Evolutionary conservation across 2,888 invertebrate species (phyloP), one percentile per base, ranked within the genome.

Genomic region (Epinotia demarniana): DNA sequence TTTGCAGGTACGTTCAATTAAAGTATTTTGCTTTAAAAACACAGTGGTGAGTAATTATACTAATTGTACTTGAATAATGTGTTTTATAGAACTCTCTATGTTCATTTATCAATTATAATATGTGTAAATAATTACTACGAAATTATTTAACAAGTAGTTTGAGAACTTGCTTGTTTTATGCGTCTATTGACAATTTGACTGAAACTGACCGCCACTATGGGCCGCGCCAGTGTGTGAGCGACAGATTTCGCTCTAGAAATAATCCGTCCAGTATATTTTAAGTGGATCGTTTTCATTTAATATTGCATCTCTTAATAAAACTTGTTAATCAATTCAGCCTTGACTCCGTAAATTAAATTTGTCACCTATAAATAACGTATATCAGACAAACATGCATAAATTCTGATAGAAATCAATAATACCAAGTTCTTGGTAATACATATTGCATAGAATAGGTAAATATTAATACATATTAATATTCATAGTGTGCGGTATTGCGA

Each of bases 1-100:
- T 27, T 75, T 71, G 5, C 75, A 75, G 75, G 75, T 75, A 75
- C 71, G 75, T 75, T 60, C 19, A 55, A 43, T 46, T 27, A 61
- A 66, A 67, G 23, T 75, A 5, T 61, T 66, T 46, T 23, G n/a
- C 64, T 18, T 19, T 53, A 60, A 16, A 69, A 58, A 3, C 9
- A 3, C 13, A 58, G 6, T 9, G 64, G 70, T 66, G 23, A 60
- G 75, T 58, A 57, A 43, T 43, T 53, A n/a, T 1, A 53, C 46
- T 13, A 3, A 46, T 46, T 46, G 13, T 46, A 13, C 9, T 39
- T 39, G 9, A 39, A 46, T 8, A 46, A 13, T 46, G 12, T 12
- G 46, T 46, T 46, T 46, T 12, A 3, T 43, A 11, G 12, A 43
- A 1, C 43, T 12, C 12, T 43, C 43, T 43, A 4, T 43, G 11